Evolutionary conservation across 2,888 invertebrate species (phyloP), one percentile per base, ranked within the genome.

Genomic region (Cryptophagus acutangulus): DNA sequence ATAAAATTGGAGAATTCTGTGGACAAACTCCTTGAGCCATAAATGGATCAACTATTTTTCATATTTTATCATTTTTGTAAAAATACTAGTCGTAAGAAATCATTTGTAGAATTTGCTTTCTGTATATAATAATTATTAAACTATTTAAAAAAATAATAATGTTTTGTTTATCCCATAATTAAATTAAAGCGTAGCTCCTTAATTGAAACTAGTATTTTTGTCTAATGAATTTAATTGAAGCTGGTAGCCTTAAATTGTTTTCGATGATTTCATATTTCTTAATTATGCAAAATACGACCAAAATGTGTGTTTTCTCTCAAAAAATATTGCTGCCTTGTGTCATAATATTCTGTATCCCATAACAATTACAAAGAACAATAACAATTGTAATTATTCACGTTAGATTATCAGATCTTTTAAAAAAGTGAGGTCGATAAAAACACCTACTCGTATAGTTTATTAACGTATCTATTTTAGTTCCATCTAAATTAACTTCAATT

Each of bases 1-100:
- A 84, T 65, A 78, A 82, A 59, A 84, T 86, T 55, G 84, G 82
- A 28, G 80, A 82, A 51, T 83, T 82, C 64, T 84, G 84, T 58
- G 77, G 82, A 13, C 78, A 69, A 51, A 63, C 62, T 29, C 68
- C 67, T 9, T 67, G 14, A 31, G 24, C 6, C 6, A n/a, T n/a
- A n/a, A n/a, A n/a, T n/a, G n/a, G n/a, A n/a, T n/a, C n/a, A n/a
- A n/a, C n/a, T 20, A 6, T 20, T 20, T 20, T 20, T 20, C 9
- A 20, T 20, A 6, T 20, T 20, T 20, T 6, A 20, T 20, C 9
- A 6, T 20, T 20, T 20, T 20, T 20, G 9, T 20, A 20, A 20
- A 20, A 20, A 5, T 20, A 20, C 20, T 9, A 6, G 9, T 20
- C 5, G 20, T 9, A 20, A 20, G 6, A 20, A 20, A 20, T 20